Evolutionary conservation across 2,888 invertebrate genomes (phyloP).

Genomic region (Rhagonycha fulva): DNA sequence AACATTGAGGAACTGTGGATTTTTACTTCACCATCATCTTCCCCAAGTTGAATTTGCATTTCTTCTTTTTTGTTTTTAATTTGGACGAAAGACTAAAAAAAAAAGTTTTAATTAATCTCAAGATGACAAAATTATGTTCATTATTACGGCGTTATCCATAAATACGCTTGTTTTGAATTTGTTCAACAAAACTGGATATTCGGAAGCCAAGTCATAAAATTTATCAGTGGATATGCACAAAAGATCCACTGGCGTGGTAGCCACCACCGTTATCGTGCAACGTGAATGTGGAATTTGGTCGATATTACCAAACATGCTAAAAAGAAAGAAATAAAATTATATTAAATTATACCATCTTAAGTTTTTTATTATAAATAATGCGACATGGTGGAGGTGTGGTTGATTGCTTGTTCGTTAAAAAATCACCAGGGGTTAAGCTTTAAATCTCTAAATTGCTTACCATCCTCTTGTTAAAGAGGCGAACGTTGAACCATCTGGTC

Average conservation of each 20-base stretch:
- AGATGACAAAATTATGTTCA: neutral
- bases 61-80: neutral
- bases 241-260: slow-evolving; percentile 29
- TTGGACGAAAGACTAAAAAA: neutral
- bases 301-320: slow-evolving; percentile 36
- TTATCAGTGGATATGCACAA: slow-evolving; percentile 25
- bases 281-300: slow-evolving; percentile 33
- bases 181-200: slow-evolving; percentile 24
- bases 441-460: slow-evolving; percentile 11
- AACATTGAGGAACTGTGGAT: neutral
- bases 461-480: slow-evolving; percentile 32
- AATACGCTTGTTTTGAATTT: slow-evolving; percentile 27
- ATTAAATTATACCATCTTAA: too few species aligned
- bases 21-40: neutral
- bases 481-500: slow-evolving; percentile 34
- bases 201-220: slow-evolving; percentile 24
- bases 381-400: neutral
- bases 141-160: slow-evolving; percentile 29
- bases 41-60: neutral
- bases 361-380: too few species aligned
- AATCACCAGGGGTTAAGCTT: neutral
- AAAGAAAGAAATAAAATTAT: neutral
- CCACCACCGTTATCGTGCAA: slow-evolving; percentile 32
- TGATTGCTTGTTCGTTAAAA: neutral
- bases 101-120: neutral